Conservation (phyloP, 2,113 vertebrate genomes). For the Thinocorus orbignyianus region DNA sequence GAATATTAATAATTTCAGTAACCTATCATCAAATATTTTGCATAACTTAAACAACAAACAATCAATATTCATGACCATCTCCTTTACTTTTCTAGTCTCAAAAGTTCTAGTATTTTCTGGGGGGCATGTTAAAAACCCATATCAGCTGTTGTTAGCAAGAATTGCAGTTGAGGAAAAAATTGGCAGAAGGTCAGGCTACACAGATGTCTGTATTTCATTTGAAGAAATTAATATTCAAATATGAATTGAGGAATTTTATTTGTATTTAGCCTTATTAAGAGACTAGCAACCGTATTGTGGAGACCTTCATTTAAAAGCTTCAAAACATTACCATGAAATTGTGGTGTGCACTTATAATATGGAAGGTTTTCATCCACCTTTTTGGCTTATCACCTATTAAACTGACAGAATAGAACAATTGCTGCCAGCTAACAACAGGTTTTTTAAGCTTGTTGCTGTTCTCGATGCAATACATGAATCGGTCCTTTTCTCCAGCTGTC, state of each 20-base stretch:
- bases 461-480: not conserved
- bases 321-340: not conserved
- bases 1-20: not conserved
- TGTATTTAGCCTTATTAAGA: not conserved
- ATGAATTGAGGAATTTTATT: not conserved
- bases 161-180: not conserved
- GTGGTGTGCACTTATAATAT: not conserved
- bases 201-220: not conserved
- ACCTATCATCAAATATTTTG: not conserved
- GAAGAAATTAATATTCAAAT: not conserved
- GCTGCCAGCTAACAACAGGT: slow-evolving; percentile 5
- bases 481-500: slow-evolving; percentile 41
- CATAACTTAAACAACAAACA: not conserved
- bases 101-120: not conserved
- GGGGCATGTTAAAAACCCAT: not conserved
- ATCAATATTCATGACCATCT: not conserved
- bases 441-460: slow-evolving; percentile 35
- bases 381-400: not conserved
- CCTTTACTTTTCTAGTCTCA: not conserved
- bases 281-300: not conserved
- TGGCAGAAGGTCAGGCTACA: not conserved
- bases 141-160: not conserved
- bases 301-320: not conserved
- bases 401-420: slow-evolving; percentile 21
- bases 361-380: not conserved